Evolutionary conservation across 1,140 invertebrate species (phyloP).

Genomic region (Cotesia typhae): DNA sequence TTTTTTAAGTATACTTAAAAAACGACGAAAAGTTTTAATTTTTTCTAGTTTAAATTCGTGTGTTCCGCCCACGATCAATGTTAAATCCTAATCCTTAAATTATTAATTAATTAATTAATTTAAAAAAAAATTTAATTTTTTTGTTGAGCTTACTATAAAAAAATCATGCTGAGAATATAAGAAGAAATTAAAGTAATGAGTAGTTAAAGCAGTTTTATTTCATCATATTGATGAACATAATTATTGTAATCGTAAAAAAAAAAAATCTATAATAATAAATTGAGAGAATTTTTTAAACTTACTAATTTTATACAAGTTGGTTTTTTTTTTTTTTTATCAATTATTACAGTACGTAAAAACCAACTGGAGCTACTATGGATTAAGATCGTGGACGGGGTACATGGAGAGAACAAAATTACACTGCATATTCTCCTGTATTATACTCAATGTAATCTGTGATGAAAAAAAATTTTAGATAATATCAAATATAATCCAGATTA

Average conservation of each 20-base stretch:
- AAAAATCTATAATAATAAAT: not conserved
- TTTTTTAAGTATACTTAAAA: slow-evolving; percentile 1
- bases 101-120: not conserved
- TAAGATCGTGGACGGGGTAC: slow-evolving; percentile 9
- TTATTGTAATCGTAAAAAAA: slow-evolving; percentile 2
- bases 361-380: not conserved
- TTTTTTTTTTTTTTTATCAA: not conserved
- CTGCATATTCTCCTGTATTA: no score
- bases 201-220: slow-evolving; percentile 19
- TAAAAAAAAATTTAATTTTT: not conserved
- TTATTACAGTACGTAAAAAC: slow-evolving; percentile 19
- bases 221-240: slow-evolving; percentile 32
- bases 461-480: no score
- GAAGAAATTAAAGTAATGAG: slow-evolving; percentile 21
- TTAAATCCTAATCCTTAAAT: not conserved
- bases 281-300: not conserved
- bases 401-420: no score
- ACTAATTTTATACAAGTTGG: slow-evolving; percentile 18
- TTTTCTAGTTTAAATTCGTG: not conserved
- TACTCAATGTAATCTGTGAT: no score
- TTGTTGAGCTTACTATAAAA: not conserved
- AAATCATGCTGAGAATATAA: slow-evolving; percentile 5
- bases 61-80: slow-evolving; percentile 28
- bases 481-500: no score
- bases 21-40: not conserved